Conservation (phyloP, 2,888 invertebrate genomes). For the Caenorhabditis imperialis region DNA sequence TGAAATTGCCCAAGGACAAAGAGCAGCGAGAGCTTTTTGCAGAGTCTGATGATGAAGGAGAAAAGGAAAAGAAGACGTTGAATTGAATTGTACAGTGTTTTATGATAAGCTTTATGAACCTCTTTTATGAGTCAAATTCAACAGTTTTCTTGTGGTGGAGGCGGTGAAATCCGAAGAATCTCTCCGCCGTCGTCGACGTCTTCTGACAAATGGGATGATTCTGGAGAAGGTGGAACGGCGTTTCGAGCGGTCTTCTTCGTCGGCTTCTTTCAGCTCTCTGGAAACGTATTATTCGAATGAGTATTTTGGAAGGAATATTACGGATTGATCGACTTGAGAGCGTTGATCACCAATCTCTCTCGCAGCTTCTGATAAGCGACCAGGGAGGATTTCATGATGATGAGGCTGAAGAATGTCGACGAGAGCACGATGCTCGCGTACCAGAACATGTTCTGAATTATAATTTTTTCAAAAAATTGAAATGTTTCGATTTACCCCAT, state of each 20-base stretch:
- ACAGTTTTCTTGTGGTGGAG: too few species aligned
- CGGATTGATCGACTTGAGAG: slow-evolving; percentile 27
- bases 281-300: neutral
- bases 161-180: too few species aligned
- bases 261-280: slow-evolving; percentile 22
- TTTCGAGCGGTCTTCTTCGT: slow-evolving; percentile 21
- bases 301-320: neutral
- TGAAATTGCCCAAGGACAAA: slow-evolving; percentile 5
- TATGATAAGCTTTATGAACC: neutral
- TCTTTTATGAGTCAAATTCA: too few species aligned
- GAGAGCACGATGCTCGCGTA: slow-evolving; percentile 9
- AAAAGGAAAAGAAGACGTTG: neutral
- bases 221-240: neutral
- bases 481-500: slow-evolving; percentile 7
- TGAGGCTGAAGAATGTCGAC: slow-evolving; percentile 13
- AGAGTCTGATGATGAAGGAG: neutral
- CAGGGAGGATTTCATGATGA: slow-evolving; percentile 11
- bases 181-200: neutral
- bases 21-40: neutral
- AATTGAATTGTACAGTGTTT: too few species aligned
- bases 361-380: slow-evolving; percentile 17
- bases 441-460: slow-evolving; percentile 18
- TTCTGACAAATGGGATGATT: neutral
- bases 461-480: neutral
- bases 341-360: slow-evolving; percentile 18